Evolutionary conservation across 2,797 vertebrate species (phyloP).

Genomic region (Myotis vivesi): DNA sequence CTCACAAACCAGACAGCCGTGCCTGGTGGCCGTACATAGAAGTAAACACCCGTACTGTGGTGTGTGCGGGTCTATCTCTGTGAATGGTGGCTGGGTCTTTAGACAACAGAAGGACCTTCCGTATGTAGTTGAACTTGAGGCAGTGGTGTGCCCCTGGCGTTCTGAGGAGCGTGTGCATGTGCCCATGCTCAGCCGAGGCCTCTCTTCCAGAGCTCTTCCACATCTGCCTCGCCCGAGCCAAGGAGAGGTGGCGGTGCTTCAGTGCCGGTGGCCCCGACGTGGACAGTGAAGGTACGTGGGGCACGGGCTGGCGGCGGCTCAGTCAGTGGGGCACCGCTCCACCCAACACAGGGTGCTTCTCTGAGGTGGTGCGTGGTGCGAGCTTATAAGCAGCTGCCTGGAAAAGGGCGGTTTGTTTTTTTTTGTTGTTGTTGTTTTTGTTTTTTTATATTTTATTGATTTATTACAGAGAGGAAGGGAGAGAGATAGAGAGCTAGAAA

Average conservation of each 20-base stretch:
- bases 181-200: background rate
- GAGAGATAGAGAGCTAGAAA: too few species aligned
- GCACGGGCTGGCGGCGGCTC: rapidly evolving
- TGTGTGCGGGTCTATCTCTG: background rate
- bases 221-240: constrained; percentile 94
- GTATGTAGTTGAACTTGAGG: background rate
- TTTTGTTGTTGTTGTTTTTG: too few species aligned
- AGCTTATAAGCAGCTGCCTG: background rate
- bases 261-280: constrained; percentile 83
- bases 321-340: rapidly evolving
- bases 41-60: rapidly evolving
- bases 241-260: constrained; percentile 91
- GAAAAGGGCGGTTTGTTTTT: background rate
- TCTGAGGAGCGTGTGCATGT: rapidly evolving
- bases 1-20: background rate
- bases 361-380: background rate
- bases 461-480: too few species aligned
- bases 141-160: rapidly evolving
- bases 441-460: too few species aligned
- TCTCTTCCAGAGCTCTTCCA: constrained; percentile 90
- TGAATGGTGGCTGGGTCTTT: rapidly evolving
- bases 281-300: constrained; percentile 87
- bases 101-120: background rate
- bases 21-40: rapidly evolving
- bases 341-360: rapidly evolving